These are phyloP conservation scores for Troides aeacus DNA, from an alignment of 2,888 invertebrate species.

Conservation along the genomic window DNA sequence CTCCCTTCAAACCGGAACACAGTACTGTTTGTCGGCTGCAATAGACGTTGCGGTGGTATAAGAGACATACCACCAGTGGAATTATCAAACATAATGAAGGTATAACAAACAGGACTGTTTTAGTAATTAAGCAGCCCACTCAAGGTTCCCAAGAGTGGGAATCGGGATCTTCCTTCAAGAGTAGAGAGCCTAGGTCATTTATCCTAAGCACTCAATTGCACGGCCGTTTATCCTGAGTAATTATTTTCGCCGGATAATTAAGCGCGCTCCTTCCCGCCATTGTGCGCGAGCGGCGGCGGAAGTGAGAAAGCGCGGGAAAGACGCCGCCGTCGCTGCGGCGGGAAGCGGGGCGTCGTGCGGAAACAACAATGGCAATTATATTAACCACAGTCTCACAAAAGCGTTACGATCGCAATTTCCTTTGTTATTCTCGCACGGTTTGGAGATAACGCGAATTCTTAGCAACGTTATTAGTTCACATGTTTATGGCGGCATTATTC, in stretches of 20 bases:
- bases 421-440: slow-evolving; percentile 24
- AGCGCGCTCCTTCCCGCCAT: slow-evolving; percentile 36
- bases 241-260: slow-evolving; percentile 27
- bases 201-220: neutral
- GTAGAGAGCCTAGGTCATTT: neutral
- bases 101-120: no score
- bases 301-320: slow-evolving; percentile 41
- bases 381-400: slow-evolving; percentile 27
- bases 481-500: neutral
- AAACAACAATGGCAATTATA: slow-evolving; percentile 31
- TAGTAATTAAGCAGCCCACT: no score
- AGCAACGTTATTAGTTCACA: neutral
- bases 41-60: no score
- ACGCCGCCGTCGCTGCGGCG: slow-evolving; percentile 34
- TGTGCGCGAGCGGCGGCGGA: slow-evolving; percentile 33
- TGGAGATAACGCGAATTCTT: neutral
- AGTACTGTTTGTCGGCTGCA: no score
- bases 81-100: no score
- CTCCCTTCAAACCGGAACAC: no score
- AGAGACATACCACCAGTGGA: no score
- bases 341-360: slow-evolving; percentile 30
- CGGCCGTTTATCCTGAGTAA: neutral
- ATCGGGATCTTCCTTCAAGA: no score
- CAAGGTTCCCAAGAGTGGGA: no score
- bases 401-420: slow-evolving; percentile 31